Percentiles rank a stretch among this genome's conserved stretches.
phyloP scores from a whole-genome alignment of 1,140 invertebrate genomes.

The Drosophila pseudoananassae region DNA sequence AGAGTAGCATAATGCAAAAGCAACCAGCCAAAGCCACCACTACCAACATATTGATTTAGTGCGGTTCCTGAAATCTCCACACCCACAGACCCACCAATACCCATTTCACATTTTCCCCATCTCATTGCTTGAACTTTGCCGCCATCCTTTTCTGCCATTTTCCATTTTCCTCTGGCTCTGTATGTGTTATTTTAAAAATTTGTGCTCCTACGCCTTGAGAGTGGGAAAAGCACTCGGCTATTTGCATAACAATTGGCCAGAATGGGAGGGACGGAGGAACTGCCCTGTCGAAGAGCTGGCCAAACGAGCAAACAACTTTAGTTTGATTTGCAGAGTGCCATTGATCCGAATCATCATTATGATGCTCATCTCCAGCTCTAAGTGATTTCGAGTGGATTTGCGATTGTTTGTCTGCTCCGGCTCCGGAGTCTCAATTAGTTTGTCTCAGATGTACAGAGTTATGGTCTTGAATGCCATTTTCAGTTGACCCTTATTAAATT shows the following conservation, averaged over 20 bases:
- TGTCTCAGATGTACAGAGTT: conserved; percentile 14
- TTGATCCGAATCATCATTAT: conserved; percentile 36
- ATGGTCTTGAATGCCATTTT: conserved; percentile 24
- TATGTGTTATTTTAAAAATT: conserved; percentile 65
- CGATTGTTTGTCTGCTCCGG: conserved; percentile 30
- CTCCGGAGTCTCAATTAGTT: conserved; percentile 32
- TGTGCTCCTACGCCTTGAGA: conserved; percentile 54
- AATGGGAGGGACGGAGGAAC: neutral
- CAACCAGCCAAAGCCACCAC: conserved; percentile 15
- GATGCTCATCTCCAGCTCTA: conserved; percentile 33
- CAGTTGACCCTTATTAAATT: conserved; percentile 34
- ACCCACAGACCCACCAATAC: neutral
- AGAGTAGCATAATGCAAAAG: conserved; percentile 22
- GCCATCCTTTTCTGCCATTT: conserved; percentile 25
- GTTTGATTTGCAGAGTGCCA: conserved; percentile 53
- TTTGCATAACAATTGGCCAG: conserved; percentile 78
- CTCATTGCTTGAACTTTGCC: conserved; percentile 15
- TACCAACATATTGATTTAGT: conserved; percentile 72
- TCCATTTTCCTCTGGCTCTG: conserved; percentile 7
- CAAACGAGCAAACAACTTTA: conserved; percentile 58
- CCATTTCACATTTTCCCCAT: conserved; percentile 7
- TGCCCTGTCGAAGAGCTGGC: neutral
- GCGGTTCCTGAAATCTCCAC: conserved; percentile 34
- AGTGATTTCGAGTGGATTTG: conserved; percentile 42
- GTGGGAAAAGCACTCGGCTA: conserved; percentile 60